Conservation (phyloP, 2,888 invertebrate species). For the Antheraea yamamai region DNA sequence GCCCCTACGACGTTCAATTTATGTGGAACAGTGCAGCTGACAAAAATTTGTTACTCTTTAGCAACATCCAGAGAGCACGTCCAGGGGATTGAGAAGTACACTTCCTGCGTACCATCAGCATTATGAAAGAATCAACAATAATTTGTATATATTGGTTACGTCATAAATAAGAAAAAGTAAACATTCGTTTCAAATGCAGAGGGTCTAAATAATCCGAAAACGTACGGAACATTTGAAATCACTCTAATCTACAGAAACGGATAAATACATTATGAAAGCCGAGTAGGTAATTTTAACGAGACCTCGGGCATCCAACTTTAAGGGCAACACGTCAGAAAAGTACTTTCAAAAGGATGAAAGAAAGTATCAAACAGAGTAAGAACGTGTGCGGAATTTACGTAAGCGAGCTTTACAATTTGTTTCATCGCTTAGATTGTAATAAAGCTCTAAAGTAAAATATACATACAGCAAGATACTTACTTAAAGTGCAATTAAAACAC, state of each 20-base stretch:
- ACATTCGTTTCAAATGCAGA: constrained; percentile 16
- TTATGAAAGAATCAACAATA: background rate
- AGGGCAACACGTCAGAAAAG: constrained; percentile 39
- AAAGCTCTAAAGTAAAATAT: constrained; percentile 73
- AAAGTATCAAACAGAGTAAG: constrained; percentile 66
- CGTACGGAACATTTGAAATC: constrained; percentile 8
- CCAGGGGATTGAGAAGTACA: no score
- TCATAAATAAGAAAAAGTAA: constrained; percentile 52
- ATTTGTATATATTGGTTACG: background rate
- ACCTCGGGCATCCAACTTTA: constrained; percentile 37
- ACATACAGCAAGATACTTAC: constrained; percentile 41
- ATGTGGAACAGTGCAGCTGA: no score
- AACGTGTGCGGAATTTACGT: constrained; percentile 72
- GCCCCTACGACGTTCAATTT: no score
- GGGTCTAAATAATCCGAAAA: background rate
- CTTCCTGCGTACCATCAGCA: no score
- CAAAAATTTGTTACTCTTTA: no score
- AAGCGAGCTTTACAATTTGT: constrained; percentile 77
- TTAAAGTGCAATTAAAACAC: constrained; percentile 34
- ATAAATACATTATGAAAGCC: constrained; percentile 27
- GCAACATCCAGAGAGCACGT: no score
- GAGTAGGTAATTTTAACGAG: constrained; percentile 33
- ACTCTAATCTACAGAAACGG: constrained; percentile 28
- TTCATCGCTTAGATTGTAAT: constrained; percentile 79
- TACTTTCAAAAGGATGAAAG: constrained; percentile 51